Percentiles rank a stretch among this genome's conserved stretches.
These are phyloP conservation scores for Eristalis arbustorum DNA, from an alignment of 2,888 invertebrate genomes.

Conservation along the genomic window DNA sequence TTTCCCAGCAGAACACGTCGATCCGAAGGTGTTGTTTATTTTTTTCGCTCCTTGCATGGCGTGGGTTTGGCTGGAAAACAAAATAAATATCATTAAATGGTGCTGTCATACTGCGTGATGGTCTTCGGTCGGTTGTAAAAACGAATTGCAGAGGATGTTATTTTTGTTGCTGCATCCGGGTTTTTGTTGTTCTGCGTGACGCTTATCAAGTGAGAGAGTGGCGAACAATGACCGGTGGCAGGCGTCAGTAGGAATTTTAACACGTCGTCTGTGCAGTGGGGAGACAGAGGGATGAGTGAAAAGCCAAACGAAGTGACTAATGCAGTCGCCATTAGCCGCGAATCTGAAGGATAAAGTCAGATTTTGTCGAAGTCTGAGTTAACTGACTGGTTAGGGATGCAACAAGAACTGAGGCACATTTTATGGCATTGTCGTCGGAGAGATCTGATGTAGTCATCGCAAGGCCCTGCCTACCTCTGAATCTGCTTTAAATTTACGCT, in stretches of 20 bases:
- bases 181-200: neutral
- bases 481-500: too few species aligned
- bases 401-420: too few species aligned
- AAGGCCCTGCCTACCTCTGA: too few species aligned
- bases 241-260: neutral
- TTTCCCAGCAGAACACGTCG: neutral
- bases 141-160: neutral
- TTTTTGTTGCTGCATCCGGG: neutral
- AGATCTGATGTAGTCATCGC: too few species aligned
- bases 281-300: neutral
- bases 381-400: too few species aligned
- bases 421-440: too few species aligned
- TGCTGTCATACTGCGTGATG: neutral
- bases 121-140: neutral
- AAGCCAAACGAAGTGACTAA: neutral
- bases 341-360: too few species aligned
- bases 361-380: too few species aligned
- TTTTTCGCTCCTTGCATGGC: neutral
- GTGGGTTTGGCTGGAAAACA: neutral
- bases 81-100: neutral
- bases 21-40: too few species aligned
- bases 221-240: neutral
- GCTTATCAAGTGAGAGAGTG: neutral
- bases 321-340: too few species aligned
- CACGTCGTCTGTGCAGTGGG: too few species aligned